These are phyloP conservation scores for Halcyon leucocephala DNA, from an alignment of 2,797 vertebrate species.

Conservation along the genomic window DNA sequence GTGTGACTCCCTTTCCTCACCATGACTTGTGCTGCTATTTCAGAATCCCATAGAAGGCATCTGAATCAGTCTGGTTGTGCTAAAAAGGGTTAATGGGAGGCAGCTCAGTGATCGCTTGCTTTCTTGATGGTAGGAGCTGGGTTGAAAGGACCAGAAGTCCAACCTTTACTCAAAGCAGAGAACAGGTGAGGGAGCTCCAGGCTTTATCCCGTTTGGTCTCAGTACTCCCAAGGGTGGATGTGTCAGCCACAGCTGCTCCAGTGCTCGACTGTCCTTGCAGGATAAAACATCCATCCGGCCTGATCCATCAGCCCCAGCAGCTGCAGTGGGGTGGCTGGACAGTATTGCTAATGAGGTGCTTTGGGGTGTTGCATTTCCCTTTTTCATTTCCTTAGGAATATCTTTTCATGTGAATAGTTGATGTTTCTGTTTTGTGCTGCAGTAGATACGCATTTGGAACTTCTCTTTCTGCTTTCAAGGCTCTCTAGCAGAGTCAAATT, in stretches of 20 bases:
- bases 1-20: background rate
- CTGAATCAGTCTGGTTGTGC: background rate
- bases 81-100: background rate
- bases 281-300: too few relatives aligned
- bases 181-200: accelerated
- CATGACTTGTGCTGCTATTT: background rate
- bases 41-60: background rate
- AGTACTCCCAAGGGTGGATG: background rate
- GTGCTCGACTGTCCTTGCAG: background rate
- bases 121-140: background rate
- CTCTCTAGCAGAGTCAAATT: background rate
- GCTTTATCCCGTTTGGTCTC: background rate
- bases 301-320: background rate
- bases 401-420: background rate
- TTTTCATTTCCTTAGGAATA: background rate
- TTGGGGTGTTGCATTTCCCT: background rate
- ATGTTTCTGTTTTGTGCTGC: background rate
- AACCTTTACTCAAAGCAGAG: background rate
- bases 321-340: background rate
- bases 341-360: background rate
- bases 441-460: background rate
- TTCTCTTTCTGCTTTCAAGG: background rate
- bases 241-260: background rate
- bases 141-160: background rate
- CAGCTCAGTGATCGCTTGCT: background rate